Evolutionary conservation across 2,113 vertebrate species (phyloP).

Genomic region (Clarias macrocephalus): DNA sequence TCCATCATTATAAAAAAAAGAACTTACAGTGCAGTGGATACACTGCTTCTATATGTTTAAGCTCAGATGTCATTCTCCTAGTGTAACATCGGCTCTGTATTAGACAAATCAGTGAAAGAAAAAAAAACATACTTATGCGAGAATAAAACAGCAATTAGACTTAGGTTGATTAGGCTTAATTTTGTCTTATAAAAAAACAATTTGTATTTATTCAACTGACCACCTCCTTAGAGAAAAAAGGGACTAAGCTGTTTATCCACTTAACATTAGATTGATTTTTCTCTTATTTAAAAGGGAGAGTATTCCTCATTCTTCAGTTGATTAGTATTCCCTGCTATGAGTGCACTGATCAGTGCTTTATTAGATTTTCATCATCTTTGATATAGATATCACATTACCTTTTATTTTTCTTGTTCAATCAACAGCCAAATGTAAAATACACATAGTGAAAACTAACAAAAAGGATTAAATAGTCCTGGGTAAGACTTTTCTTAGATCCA

Average conservation of each 20-base stretch:
- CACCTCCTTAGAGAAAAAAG: neutral
- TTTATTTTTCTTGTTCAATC: neutral
- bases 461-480: neutral
- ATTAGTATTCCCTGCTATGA: neutral
- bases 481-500: neutral
- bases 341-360: neutral
- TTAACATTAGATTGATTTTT: constrained; percentile 16
- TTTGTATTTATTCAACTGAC: neutral
- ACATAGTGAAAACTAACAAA: neutral
- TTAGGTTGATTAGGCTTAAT: neutral
- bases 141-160: neutral
- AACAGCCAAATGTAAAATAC: neutral
- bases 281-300: neutral
- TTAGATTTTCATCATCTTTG: neutral
- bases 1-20: neutral
- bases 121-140: neutral
- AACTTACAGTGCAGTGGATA: neutral
- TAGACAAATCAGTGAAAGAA: neutral
- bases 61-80: neutral
- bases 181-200: neutral
- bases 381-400: neutral
- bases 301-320: neutral
- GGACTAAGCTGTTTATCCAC: constrained; percentile 2
- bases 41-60: neutral
- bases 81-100: too few species aligned